Percentiles rank a stretch among this genome's conserved stretches.
phyloP scores from a whole-genome alignment of 2,888 invertebrate species.

The Diarsia rubi region DNA sequence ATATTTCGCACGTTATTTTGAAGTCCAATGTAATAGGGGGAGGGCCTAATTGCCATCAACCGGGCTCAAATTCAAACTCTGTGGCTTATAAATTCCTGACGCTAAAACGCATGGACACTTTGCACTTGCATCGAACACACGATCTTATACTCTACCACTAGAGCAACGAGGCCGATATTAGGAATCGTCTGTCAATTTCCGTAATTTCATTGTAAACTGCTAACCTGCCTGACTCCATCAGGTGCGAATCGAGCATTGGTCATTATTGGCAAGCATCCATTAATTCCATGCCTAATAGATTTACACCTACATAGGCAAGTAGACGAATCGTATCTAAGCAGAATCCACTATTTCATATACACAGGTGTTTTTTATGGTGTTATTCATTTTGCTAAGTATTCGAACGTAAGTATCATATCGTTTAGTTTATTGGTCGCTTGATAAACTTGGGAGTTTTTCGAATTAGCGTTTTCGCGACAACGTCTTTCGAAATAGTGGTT shows the following conservation, averaged over 20 bases:
- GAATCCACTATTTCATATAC: slow-evolving; percentile 25
- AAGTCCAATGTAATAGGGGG: too few species aligned
- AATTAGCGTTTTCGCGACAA: too few species aligned
- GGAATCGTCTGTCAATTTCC: background rate
- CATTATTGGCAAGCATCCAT: slow-evolving; percentile 27
- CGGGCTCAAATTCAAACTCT: too few species aligned
- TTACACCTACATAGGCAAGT: slow-evolving; percentile 2
- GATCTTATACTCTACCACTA: too few species aligned
- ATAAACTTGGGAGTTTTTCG: too few species aligned
- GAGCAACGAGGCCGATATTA: background rate
- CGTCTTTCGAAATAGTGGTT: too few species aligned
- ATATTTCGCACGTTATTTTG: too few species aligned
- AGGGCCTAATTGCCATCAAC: too few species aligned
- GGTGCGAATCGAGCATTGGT: slow-evolving; percentile 11
- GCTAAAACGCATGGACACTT: too few species aligned
- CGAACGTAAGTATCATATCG: background rate
- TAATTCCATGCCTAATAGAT: slow-evolving; percentile 18
- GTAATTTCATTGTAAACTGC: background rate
- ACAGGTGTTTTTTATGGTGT: slow-evolving; percentile 26
- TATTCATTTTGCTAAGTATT: slow-evolving; percentile 42
- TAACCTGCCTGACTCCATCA: background rate
- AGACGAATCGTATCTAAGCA: slow-evolving; percentile 1
- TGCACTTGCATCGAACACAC: too few species aligned
- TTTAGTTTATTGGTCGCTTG: slow-evolving; percentile 3
- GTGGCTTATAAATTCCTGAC: too few species aligned